Conservation (phyloP, 2,797 vertebrate species). For the Smutsia gigantea region DNA sequence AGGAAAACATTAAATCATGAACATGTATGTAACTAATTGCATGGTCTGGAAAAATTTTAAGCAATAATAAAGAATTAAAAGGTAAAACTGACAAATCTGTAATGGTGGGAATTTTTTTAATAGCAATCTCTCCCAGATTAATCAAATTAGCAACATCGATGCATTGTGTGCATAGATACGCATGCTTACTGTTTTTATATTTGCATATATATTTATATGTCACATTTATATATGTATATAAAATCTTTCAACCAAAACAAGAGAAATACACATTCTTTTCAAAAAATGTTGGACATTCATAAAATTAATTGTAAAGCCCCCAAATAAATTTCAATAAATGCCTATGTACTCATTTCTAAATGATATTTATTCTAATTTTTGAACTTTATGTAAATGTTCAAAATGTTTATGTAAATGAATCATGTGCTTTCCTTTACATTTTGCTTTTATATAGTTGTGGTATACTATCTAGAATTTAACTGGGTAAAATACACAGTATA, state of each 20-base stretch:
- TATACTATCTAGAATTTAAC: too few species aligned
- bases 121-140: background rate
- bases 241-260: background rate
- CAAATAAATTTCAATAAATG: too few species aligned
- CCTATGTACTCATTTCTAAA: too few species aligned
- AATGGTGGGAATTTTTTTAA: background rate
- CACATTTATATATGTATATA: background rate
- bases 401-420: too few species aligned
- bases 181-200: background rate
- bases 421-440: too few species aligned
- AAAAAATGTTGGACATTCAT: background rate
- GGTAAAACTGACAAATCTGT: background rate
- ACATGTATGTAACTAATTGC: background rate
- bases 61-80: constrained; percentile 41
- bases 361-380: too few species aligned
- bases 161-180: background rate
- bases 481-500: too few species aligned
- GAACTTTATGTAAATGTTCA: too few species aligned
- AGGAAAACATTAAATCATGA: background rate
- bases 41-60: constrained; percentile 20
- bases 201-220: background rate
- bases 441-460: too few species aligned
- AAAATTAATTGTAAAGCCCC: too few species aligned
- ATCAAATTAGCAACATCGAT: background rate
- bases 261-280: too few species aligned